phyloP scores from a whole-genome alignment of 2,113 vertebrate species.

The Mus spicilegus region DNA sequence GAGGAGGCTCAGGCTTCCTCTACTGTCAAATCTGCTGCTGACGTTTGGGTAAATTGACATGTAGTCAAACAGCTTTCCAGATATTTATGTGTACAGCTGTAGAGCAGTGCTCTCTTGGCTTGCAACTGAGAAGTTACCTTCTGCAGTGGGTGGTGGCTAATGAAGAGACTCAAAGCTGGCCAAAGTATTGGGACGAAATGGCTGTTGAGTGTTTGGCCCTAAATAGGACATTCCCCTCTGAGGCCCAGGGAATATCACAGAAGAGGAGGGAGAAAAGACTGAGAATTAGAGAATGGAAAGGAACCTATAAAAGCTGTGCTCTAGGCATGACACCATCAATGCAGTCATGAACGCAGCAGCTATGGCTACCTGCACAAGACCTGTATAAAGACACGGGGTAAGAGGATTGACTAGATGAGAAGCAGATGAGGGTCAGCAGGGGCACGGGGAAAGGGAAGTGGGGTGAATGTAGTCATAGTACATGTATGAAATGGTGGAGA shows the following conservation, averaged over 20 bases:
- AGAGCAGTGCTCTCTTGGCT: not conserved
- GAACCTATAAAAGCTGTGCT: not conserved
- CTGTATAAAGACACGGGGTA: no score
- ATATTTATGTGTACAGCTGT: no score
- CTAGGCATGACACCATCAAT: not conserved
- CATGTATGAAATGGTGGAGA: not conserved
- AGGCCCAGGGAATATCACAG: not conserved
- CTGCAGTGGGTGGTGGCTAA: not conserved
- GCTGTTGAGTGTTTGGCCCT: not conserved
- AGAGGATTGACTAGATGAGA: not conserved
- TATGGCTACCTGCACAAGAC: not conserved
- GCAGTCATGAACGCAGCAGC: not conserved
- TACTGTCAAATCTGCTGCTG: no score
- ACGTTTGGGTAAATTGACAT: not conserved
- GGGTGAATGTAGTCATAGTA: not conserved
- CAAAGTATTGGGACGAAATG: not conserved
- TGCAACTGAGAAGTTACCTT: no score
- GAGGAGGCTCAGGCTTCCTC: no score
- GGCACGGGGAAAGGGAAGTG: rapidly evolving
- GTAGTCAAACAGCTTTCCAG: not conserved
- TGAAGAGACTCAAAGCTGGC: not conserved
- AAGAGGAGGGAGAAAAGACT: not conserved
- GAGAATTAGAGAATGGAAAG: not conserved
- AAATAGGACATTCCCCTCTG: not conserved
- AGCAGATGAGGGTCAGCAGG: not conserved